Conservation (phyloP, 2,797 vertebrate genomes). For the Paramormyrops hopkinsi region DNA sequence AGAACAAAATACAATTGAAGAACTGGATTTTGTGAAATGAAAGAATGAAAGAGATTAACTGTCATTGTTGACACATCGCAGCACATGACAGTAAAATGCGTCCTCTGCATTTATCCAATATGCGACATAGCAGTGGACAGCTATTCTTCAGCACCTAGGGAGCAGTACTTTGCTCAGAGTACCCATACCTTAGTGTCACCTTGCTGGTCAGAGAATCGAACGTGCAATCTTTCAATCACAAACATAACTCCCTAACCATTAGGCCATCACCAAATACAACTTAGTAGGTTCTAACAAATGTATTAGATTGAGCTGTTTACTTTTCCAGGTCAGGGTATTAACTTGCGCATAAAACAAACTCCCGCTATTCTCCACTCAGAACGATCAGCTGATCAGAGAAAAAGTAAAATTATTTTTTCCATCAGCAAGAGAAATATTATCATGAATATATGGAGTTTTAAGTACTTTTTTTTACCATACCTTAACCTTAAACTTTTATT, state of each 20-base stretch:
- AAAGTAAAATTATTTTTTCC: background rate
- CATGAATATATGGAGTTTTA: background rate
- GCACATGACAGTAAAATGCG: background rate
- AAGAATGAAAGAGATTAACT: background rate
- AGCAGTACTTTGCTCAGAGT: background rate
- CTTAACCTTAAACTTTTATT: background rate
- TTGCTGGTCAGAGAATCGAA: background rate
- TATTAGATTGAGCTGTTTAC: background rate
- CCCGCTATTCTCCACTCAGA: background rate
- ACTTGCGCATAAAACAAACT: background rate
- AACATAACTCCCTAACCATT: background rate
- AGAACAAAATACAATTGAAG: constrained; percentile 25
- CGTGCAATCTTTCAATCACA: background rate
- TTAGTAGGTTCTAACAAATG: background rate
- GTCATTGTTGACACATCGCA: background rate
- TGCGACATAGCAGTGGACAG: background rate
- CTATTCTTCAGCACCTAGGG: background rate
- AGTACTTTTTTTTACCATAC: background rate
- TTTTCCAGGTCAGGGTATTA: background rate
- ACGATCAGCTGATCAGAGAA: background rate
- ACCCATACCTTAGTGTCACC: background rate
- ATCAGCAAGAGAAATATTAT: background rate
- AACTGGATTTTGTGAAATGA: background rate
- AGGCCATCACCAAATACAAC: background rate
- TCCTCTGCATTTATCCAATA: background rate